A percentile compares a stretch with the other conserved stretches of the same genome.
phyloP scores from a whole-genome alignment of 2,113 vertebrate genomes.

The Mixornis gularis region DNA sequence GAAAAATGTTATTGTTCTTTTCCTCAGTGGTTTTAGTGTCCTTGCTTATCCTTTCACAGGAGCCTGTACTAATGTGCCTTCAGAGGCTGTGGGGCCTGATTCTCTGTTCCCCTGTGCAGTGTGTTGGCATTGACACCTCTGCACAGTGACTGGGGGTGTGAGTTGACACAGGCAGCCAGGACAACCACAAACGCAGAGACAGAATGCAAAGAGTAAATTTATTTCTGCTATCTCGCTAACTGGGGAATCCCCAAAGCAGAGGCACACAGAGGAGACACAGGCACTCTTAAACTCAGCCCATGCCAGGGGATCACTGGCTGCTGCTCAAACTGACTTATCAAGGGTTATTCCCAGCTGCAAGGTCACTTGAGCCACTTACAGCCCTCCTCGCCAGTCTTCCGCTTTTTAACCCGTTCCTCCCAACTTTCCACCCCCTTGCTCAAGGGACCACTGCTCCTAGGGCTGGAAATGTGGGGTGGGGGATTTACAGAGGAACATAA shows the following conservation, averaged over 20 bases:
- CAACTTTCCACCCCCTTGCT: neutral
- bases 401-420: neutral
- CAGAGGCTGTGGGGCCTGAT: neutral
- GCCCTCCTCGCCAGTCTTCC: neutral
- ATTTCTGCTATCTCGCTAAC: neutral
- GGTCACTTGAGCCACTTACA: neutral
- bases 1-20: constrained; percentile 61
- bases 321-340: neutral
- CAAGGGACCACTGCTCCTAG: neutral
- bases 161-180: neutral
- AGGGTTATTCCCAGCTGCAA: neutral
- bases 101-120: neutral
- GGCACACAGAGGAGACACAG: neutral
- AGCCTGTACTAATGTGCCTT: neutral
- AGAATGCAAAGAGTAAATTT: neutral
- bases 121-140: constrained; percentile 15
- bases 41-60: constrained; percentile 30
- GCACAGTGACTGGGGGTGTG: neutral
- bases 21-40: constrained; percentile 36
- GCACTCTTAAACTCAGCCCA: neutral
- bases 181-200: neutral
- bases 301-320: neutral
- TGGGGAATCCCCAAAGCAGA: neutral
- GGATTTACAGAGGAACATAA: neutral
- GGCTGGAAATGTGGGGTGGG: neutral